phyloP scores from a whole-genome alignment of 2,797 vertebrate species.

The Prunella strophiata region DNA sequence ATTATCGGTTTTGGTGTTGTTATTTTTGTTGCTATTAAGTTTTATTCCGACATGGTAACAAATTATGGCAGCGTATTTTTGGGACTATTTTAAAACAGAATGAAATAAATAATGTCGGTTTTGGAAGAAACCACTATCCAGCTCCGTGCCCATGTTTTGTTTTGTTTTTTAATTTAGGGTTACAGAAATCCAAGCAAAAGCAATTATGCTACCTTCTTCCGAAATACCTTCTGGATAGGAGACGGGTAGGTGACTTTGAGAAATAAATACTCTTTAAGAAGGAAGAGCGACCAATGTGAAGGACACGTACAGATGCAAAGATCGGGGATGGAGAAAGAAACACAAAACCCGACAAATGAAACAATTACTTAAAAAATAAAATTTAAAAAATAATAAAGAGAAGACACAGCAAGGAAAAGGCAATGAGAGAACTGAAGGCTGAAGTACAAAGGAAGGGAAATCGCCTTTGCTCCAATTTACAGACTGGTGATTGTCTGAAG shows the following conservation, averaged over 20 bases:
- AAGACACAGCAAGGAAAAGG: background rate
- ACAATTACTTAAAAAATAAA: background rate
- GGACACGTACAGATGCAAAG: background rate
- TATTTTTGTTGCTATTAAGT: background rate
- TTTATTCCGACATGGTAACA: slow-evolving; percentile 69
- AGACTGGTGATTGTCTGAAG: slow-evolving; percentile 79
- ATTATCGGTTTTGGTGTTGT: background rate
- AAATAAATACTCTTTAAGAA: background rate
- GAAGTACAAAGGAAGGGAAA: slow-evolving; percentile 67
- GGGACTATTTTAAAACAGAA: slow-evolving; percentile 47
- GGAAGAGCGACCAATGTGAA: background rate
- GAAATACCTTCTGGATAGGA: background rate
- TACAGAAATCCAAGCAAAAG: slow-evolving; percentile 14
- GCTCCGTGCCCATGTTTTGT: background rate
- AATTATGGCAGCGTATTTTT: slow-evolving; percentile 63
- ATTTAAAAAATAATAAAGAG: background rate
- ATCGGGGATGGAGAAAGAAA: background rate
- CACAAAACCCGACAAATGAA: background rate
- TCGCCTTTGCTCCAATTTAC: slow-evolving; percentile 76
- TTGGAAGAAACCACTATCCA: slow-evolving; percentile 29
- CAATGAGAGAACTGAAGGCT: slow-evolving; percentile 23
- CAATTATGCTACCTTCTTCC: background rate
- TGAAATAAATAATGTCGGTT: slow-evolving; percentile 2
- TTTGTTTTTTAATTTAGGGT: background rate
- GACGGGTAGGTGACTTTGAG: background rate